Base-by-base conservation (phyloP, 2,888 invertebrate species). In the Periphyllus acericola region DNA sequence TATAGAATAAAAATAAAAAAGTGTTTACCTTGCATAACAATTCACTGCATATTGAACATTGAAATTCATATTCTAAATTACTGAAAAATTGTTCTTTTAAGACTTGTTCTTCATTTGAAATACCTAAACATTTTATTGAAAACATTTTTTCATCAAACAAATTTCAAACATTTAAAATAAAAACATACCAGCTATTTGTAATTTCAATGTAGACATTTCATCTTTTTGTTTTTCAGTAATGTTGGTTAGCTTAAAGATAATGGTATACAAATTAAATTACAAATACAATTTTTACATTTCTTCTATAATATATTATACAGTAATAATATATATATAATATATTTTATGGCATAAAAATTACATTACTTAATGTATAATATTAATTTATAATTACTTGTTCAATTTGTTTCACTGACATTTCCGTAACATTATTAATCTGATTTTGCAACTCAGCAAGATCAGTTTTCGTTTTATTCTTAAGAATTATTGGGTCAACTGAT, bases 41-140 rank as follows among this genome's bases (percentile, higher is more conserved):
- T 55, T 85, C 85, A 85, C 52, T 85, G 11, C 85, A 85, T 40
- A 85, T 85, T 11, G 85, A n/a, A 71, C 85, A 85, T 36, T 36
- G 71, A n/a, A 78, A 55, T 52, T 85, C 85, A 79, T 71, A 72
- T 79, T 85, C 85, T 29, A 85, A n/a, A n/a, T n/a, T n/a, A 71
- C 29, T 79, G 14, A 55, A 11, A 21, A 78, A 6, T 55, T 79
- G 9, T 2, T 29, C 34, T 55, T 79, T 79, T 1, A 71, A 46
- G 14, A 25, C 21, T 21, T 1, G 1, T 21, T 40, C 46, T 29
- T 1, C 17, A n/a, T 14, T 25, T 74, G 8, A 8, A 5, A 0
- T 6, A 6, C 60, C 29, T 29, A 75, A 66, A 11, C 3, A 3
- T 60, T 75, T 9, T 75, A 75, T 66, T 19, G 40, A 66, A 60